These are phyloP conservation scores for Tiliqua scincoides DNA, from an alignment of 2,113 vertebrate species.

Conservation along the genomic window DNA sequence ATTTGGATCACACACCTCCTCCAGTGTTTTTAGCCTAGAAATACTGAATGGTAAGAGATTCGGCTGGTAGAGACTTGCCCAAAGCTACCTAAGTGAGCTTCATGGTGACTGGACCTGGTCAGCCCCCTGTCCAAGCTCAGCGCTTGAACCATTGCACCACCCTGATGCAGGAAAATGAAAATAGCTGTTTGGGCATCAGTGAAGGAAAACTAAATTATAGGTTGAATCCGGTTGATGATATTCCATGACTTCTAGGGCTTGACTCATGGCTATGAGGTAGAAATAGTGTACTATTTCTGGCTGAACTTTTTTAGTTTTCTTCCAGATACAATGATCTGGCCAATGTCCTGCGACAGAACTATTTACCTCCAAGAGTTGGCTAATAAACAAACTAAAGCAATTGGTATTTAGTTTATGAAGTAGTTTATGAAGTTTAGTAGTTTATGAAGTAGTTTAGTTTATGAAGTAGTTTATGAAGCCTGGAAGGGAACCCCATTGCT, in stretches of 20 bases:
- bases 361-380: background rate
- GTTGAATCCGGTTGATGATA: constrained; percentile 1
- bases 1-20: background rate
- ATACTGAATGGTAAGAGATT: too few relatives aligned
- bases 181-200: background rate
- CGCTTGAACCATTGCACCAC: too few relatives aligned
- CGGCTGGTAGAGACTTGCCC: too few relatives aligned
- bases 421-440: background rate
- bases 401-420: background rate
- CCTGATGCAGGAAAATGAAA: background rate
- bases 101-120: background rate
- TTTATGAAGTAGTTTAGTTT: background rate
- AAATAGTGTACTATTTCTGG: background rate
- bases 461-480: background rate
- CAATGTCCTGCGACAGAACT: background rate
- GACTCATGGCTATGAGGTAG: background rate
- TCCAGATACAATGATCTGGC: background rate
- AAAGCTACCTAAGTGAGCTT: too few relatives aligned
- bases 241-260: background rate
- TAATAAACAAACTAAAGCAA: background rate
- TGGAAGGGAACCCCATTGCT: background rate
- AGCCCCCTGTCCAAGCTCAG: background rate
- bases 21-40: too few relatives aligned
- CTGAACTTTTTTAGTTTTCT: background rate
- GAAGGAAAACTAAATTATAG: constrained; percentile 16